Conservation (phyloP, 1,140 invertebrate genomes). For the Dinoponera quadriceps region DNA sequence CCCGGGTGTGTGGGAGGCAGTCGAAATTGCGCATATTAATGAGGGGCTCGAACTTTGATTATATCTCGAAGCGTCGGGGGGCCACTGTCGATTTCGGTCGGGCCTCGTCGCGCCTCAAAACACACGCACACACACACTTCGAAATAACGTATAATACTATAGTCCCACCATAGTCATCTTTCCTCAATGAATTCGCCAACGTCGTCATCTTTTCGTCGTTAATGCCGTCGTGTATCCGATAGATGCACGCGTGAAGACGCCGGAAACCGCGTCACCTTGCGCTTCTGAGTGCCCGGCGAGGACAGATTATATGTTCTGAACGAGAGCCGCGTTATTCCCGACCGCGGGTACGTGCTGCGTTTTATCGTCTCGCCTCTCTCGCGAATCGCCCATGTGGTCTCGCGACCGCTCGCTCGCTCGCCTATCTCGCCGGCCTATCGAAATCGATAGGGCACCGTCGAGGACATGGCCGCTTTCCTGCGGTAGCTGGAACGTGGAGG, state of each 20-base stretch:
- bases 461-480: slow-evolving; percentile 52
- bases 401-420: background rate
- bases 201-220: too few species aligned
- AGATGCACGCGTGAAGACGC: background rate
- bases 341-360: slow-evolving; percentile 8
- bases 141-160: too few species aligned
- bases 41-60: slow-evolving; percentile 63
- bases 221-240: too few species aligned
- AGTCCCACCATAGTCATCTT: too few species aligned
- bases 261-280: slow-evolving; percentile 41
- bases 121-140: too few species aligned
- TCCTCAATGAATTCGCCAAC: too few species aligned
- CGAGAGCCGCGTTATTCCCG: background rate
- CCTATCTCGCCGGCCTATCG: background rate
- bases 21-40: slow-evolving; percentile 76
- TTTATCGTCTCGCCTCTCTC: slow-evolving; percentile 20
- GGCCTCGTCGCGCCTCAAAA: background rate
- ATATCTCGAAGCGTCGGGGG: slow-evolving; percentile 61
- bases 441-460: slow-evolving; percentile 63
- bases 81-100: slow-evolving; percentile 65
- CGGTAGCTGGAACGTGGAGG: background rate
- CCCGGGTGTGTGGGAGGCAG: slow-evolving; percentile 66
- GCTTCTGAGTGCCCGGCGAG: background rate
- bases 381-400: slow-evolving; percentile 32
- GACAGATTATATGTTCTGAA: slow-evolving; percentile 48